Evolutionary conservation across 2,888 invertebrate genomes (phyloP), one percentile per base, ranked within the genome.

Genomic region (Temnothorax ravouxi): DNA sequence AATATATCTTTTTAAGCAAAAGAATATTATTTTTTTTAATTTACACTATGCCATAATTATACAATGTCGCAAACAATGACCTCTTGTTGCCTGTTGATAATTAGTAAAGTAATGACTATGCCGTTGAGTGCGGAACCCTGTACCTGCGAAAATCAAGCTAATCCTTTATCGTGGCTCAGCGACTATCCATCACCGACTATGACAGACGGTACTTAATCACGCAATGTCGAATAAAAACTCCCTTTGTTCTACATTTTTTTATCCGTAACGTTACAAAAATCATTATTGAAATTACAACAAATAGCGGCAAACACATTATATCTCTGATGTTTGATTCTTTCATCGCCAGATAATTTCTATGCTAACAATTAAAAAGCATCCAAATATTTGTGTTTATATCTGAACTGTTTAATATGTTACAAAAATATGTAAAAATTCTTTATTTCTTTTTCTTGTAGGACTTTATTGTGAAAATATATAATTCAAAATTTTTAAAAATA

Each of bases 101-200:
- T 80, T 80, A 80, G 2, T 29, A 41, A 74, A 88, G 83, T 88
- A 88, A 88, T 84, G 86, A 85, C 76, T 71, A 61, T 71, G 50
- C 69, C 34, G 54, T 62, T 88, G 82, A 88, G 88, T 88, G 88
- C 88, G 76, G 83, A 88, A 88, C 84, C 84, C 86, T 88, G 88
- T 88, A 86, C 34, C 69, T 34, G 79, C 72, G 79, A 86, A 88
- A 88, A 85, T 88, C 88, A 67, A 64, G 44, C 83, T 79, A 81
- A 74, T 80, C 59, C 79, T 80, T 80, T 80, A 80, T 80, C 79
- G 69, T 80, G 79, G 72, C 50, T 76, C 76, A 75, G 69, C 50
- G 62, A 21, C 76, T 76, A 88, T 88, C 83, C 82, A 88, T 88
- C 88, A 88, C 56, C 56, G 61, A 61, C 79, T 80, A 80, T 80